Conservation (phyloP, 1,140 invertebrate genomes). For the Rhopalosiphum maidis region DNA sequence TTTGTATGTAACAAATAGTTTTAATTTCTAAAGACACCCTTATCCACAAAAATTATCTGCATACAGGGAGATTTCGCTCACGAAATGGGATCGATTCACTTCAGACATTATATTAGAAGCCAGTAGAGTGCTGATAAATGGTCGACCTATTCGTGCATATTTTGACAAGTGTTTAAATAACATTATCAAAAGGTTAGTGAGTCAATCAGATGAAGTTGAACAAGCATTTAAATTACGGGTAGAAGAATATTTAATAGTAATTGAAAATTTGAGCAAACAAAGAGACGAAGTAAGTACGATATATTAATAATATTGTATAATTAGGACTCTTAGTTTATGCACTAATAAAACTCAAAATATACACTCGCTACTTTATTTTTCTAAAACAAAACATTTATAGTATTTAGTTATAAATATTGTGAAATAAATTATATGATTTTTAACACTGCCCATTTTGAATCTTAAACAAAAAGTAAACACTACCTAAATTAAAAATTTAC, state of each 20-base stretch:
- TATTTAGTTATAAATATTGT: too few relatives aligned
- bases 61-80: slow-evolving; percentile 71
- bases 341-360: too few relatives aligned
- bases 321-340: background rate
- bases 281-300: slow-evolving; percentile 73
- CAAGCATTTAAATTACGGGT: slow-evolving; percentile 79
- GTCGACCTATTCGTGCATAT: slow-evolving; percentile 74
- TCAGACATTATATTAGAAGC: slow-evolving; percentile 78
- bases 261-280: slow-evolving; percentile 82
- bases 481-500: too few relatives aligned
- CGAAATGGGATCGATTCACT: slow-evolving; percentile 83
- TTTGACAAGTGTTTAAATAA: slow-evolving; percentile 82
- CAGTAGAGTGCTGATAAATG: slow-evolving; percentile 77
- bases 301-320: background rate
- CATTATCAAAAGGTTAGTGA: slow-evolving; percentile 70
- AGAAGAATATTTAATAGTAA: slow-evolving; percentile 77
- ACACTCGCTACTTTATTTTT: too few relatives aligned
- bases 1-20: background rate
- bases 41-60: background rate
- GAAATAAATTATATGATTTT: too few relatives aligned
- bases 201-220: slow-evolving; percentile 74
- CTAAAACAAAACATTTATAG: too few relatives aligned
- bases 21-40: background rate
- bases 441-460: too few relatives aligned
- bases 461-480: too few relatives aligned